Evolutionary conservation across 2,888 invertebrate species (phyloP), one percentile per base, ranked within the genome.

Genomic region (Trichogramma dendrolimi): DNA sequence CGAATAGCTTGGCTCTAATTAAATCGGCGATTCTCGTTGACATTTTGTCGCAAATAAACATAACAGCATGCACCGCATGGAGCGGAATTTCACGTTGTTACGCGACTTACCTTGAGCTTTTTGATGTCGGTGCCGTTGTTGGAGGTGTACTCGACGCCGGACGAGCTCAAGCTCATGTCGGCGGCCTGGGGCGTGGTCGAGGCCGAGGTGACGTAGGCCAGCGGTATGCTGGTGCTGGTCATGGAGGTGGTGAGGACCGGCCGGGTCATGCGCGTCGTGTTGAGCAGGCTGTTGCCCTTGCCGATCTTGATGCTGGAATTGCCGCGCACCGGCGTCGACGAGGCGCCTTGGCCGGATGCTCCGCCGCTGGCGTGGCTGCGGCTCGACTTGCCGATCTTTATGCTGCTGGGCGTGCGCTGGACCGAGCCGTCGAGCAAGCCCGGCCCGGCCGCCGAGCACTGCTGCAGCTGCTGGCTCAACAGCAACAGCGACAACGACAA

Each of bases 271-370:
- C 62, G 57, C 40, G 60, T 65, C 39, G 59, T 57, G 43, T 65
- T 65, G 10, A 58, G 41, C 4, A 60, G 48, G 40, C 62, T 65
- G 49, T 50, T 4, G 7, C 52, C 58, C 5, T 62, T 60, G 52
- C 65, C 65, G 27, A 65, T 57, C 39, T 60, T 62, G 38, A 65
- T 65, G 38, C n/a, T 42, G 7, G 65, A 65, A 14, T 49, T 62
- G 47, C 57, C 48, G 6, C 65, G 57, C n/a, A 27, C 27, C 27
- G 27, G 27, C 27, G 2, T 2, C 27, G 27, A 27, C 27, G 27
- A 27, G 27, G 2, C 27, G 27, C 27, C 27, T 2, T 11, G 11
- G n/a, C 60, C 60, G 8, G 55, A 40, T 38, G 39, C 14, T 8
- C 10, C 14, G 43, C 27, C n/a, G 39, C 52, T 44, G 14, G 43